A percentile compares a stretch with the other conserved stretches of the same genome.
These are phyloP conservation scores for Leucoraja erinaceus DNA, from an alignment of 2,113 vertebrate genomes.

Conservation along the genomic window DNA sequence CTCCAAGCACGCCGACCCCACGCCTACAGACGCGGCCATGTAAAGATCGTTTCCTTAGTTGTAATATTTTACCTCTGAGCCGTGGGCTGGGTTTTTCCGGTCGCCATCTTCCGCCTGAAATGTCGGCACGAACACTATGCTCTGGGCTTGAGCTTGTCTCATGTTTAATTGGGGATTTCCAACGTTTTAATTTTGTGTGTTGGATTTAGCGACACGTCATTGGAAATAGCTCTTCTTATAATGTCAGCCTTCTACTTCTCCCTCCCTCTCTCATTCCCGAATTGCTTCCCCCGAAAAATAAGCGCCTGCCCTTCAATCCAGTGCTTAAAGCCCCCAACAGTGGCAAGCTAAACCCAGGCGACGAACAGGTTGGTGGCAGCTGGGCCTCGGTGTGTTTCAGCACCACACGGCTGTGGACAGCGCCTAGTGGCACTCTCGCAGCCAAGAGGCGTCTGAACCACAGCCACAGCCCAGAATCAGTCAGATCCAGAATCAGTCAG, in stretches of 20 bases:
- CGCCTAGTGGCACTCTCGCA: background rate
- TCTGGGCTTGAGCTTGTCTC: background rate
- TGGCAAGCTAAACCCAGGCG: background rate
- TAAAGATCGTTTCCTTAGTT: no score
- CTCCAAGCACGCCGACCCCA: background rate
- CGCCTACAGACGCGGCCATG: background rate
- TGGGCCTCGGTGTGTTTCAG: background rate
- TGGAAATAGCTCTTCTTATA: background rate
- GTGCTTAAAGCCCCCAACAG: background rate
- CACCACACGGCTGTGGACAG: background rate
- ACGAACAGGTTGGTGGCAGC: background rate
- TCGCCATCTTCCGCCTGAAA: constrained; percentile 29
- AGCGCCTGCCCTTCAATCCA: background rate
- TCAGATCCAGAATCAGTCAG: background rate
- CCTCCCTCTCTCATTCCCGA: background rate
- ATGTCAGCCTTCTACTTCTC: background rate
- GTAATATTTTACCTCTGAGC: background rate
- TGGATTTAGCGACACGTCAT: background rate
- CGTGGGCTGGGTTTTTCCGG: constrained; percentile 1
- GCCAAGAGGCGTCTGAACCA: background rate
- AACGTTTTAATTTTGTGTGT: background rate
- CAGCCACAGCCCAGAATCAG: background rate
- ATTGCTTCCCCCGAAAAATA: background rate
- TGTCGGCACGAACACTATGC: background rate
- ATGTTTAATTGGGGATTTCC: background rate